A percentile compares a stretch with the other conserved stretches of the same genome.
These are phyloP conservation scores for Coronaproctus castanopsis DNA, from an alignment of 2,888 invertebrate species.

Conservation along the genomic window DNA sequence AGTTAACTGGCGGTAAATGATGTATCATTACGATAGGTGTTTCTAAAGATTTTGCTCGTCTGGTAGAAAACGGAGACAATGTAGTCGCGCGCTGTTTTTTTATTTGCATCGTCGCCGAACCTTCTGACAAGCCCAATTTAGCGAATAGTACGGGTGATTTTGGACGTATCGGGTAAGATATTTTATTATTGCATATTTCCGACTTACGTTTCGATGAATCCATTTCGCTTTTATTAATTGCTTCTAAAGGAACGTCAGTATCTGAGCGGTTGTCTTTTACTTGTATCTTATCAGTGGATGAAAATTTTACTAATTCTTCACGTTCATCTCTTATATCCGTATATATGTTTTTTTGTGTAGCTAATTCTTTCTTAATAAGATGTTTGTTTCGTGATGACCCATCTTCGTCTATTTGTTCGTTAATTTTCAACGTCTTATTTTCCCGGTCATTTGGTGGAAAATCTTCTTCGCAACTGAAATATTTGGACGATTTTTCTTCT, in stretches of 20 bases:
- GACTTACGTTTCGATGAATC: constrained; percentile 28
- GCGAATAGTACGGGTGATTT: constrained; percentile 60
- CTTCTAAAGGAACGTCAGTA: not conserved
- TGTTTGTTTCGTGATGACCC: too few relatives aligned
- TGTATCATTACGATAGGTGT: constrained; percentile 63
- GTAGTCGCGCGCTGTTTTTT: constrained; percentile 33
- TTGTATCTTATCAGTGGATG: not conserved
- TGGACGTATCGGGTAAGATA: constrained; percentile 41
- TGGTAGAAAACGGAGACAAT: constrained; percentile 49
- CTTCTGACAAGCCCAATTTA: constrained; percentile 60
- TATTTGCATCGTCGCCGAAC: constrained; percentile 50
- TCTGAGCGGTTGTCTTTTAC: too few relatives aligned
- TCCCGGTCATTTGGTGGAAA: too few relatives aligned
- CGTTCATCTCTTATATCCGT: not conserved
- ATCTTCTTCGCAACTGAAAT: constrained; percentile 29
- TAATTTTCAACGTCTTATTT: too few relatives aligned
- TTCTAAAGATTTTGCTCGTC: constrained; percentile 65
- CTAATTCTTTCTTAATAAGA: not conserved
- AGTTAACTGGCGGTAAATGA: constrained; percentile 58
- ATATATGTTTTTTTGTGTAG: not conserved
- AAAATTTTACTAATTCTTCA: not conserved
- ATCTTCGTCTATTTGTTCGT: constrained; percentile 10
- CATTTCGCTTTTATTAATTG: not conserved
- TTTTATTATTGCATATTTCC: too few relatives aligned
- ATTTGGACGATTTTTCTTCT: not conserved